Conservation (phyloP, 37 sponge, comb jelly and placozoan genomes). For the Aphrocallistes beatrix region DNA sequence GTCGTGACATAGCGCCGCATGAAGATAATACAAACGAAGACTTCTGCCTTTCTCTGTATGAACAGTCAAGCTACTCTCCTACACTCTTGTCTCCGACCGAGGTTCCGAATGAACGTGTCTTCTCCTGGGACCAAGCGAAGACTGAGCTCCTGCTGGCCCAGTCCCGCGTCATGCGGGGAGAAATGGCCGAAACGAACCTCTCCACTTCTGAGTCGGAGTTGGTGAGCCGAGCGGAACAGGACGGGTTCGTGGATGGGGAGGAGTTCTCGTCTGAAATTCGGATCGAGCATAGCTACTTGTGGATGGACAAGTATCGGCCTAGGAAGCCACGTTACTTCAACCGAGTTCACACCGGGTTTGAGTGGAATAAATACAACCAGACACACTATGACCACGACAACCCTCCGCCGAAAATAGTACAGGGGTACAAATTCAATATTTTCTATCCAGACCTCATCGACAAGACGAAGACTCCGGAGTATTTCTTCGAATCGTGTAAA, state of each 20-base stretch:
- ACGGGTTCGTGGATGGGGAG: constrained; percentile 62
- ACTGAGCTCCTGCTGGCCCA: not conserved
- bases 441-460: constrained; percentile 95
- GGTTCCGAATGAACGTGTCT: constrained; percentile 31
- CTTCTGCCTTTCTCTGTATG: constrained; percentile 22
- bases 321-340: constrained; percentile 97
- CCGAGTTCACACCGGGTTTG: constrained; percentile 97
- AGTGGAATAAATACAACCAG: constrained; percentile 99
- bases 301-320: constrained; percentile 91
- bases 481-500: constrained; percentile 52
- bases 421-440: constrained; percentile 99
- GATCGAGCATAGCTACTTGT: constrained; percentile 54
- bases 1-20: not conserved
- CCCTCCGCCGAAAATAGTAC: constrained; percentile 98
- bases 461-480: constrained; percentile 75
- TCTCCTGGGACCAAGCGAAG: not conserved
- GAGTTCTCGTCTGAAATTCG: constrained; percentile 69
- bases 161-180: not conserved
- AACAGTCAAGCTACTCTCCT: constrained; percentile 59
- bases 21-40: not conserved
- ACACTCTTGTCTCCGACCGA: constrained; percentile 46
- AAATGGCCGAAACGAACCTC: not conserved
- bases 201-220: not conserved
- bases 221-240: constrained; percentile 37
- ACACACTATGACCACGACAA: constrained; percentile 98